Conservation (phyloP, 2,113 vertebrate genomes). For the Ceuthmochares aereus region DNA sequence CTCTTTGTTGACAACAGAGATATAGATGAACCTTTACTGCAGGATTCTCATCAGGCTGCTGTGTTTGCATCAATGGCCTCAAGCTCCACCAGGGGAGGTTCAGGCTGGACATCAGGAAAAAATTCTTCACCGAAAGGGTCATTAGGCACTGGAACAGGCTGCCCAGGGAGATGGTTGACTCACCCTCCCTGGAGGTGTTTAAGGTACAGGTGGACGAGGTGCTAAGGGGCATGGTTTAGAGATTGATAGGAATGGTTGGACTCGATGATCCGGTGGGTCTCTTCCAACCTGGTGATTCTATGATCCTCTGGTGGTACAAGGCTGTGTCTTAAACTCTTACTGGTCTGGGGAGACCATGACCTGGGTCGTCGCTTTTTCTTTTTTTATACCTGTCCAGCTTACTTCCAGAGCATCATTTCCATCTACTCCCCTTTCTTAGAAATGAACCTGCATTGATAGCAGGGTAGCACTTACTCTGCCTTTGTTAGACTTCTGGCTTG, state of each 20-base stretch:
- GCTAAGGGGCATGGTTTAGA: too few relatives aligned
- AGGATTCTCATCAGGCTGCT: neutral
- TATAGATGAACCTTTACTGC: neutral
- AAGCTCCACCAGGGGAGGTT: too few relatives aligned
- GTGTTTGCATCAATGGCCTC: too few relatives aligned
- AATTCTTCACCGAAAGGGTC: too few relatives aligned
- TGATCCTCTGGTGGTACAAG: neutral
- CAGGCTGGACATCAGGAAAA: too few relatives aligned
- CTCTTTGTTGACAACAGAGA: slow-evolving; percentile 14
- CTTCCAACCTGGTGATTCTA: too few relatives aligned
- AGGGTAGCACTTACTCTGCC: neutral
- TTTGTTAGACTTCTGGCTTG: neutral
- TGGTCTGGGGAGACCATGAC: neutral
- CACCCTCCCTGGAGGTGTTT: too few relatives aligned
- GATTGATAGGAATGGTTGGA: too few relatives aligned
- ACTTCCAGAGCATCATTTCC: neutral
- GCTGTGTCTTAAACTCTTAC: neutral
- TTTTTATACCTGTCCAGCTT: neutral
- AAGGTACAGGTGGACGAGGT: too few relatives aligned
- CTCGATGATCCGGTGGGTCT: too few relatives aligned
- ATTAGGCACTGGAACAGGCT: too few relatives aligned
- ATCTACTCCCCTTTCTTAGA: neutral
- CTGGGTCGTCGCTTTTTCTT: neutral
- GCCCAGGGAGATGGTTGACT: too few relatives aligned
- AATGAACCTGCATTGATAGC: neutral